Base-by-base conservation (phyloP, 2,113 vertebrate genomes). In the Ochotona curzoniae region DNA sequence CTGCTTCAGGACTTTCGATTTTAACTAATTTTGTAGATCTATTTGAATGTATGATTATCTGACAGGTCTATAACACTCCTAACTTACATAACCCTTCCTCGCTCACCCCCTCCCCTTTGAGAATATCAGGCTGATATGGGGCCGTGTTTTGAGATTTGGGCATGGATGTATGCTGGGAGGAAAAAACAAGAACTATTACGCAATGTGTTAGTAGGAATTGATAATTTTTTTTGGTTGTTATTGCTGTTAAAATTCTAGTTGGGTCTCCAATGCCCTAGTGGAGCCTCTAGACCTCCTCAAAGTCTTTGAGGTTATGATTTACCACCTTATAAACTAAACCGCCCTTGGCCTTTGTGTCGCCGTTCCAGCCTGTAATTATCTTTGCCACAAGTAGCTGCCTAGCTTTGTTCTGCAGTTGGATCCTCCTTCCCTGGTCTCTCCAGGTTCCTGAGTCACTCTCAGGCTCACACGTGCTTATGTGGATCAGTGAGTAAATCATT, bases 291-390 rank as follows among this genome's bases (percentile, higher is more conserved):
- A 81, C 91, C 94, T 97, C 87, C 93, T 94, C 71, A 86, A 93
- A 84, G 88, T 84, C 96, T 97, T 97, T 98, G 97, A 97, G 97
- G 96, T 96, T 95, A 69, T 94, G 75, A 95, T 93, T 98, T 96
- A 98, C 94, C 88, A 87, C 61, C 95, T 89, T 94, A 85, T 76
- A 97, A 97, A 97, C 95, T 47, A 94, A 97, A 96, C 89, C 89
- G 84, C 91, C 74, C 94, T 96, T 32, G 73, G 94, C 95, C 97
- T 97, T 92, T 57, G 61, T 69, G 92, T 82, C 1, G 3, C 87
- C 61, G 93, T 86, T 67, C 86, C 83, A 8, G 70, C 79, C 96
- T 97, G 79, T 96, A 97, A 98, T 98, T 98, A 96, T 90, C 94
- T 91, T 81, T 85, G 87, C 94, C 96, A 92, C 93, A 96, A 54